phyloP scores from a whole-genome alignment of 1,140 invertebrate species.

The Zaprionus capensis region DNA sequence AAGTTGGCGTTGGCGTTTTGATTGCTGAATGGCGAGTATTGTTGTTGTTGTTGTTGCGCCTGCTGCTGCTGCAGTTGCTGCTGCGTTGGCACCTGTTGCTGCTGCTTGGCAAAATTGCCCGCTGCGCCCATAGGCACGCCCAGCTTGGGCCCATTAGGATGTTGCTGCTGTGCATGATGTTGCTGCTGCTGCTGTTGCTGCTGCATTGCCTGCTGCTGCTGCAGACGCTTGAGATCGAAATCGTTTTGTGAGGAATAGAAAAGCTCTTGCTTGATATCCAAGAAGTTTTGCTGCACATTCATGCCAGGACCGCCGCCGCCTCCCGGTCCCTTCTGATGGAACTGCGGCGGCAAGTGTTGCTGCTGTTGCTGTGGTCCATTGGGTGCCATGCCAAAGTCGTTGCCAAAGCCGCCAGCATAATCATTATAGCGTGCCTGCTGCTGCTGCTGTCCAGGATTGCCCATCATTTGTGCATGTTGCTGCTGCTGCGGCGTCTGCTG shows the following conservation, averaged over 20 bases:
- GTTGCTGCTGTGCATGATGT: slow-evolving; percentile 65
- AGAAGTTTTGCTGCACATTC: slow-evolving; percentile 75
- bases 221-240: slow-evolving; percentile 84
- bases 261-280: slow-evolving; percentile 84
- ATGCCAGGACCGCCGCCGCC: slow-evolving; percentile 47
- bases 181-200: slow-evolving; percentile 76
- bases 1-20: slow-evolving; percentile 78
- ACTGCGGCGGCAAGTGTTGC: slow-evolving; percentile 79
- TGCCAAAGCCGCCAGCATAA: slow-evolving; percentile 71
- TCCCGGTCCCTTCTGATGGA: slow-evolving; percentile 77
- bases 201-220: slow-evolving; percentile 80
- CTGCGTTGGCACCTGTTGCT: slow-evolving; percentile 86
- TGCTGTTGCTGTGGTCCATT: slow-evolving; percentile 64
- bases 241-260: slow-evolving; percentile 83
- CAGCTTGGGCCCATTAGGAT: slow-evolving; percentile 68
- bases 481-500: slow-evolving; percentile 58
- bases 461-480: slow-evolving; percentile 63
- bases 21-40: slow-evolving; percentile 88
- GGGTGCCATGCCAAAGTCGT: slow-evolving; percentile 68
- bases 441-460: slow-evolving; percentile 38
- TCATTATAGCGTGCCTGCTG: slow-evolving; percentile 76
- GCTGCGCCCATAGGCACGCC: slow-evolving; percentile 81
- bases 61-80: slow-evolving; percentile 85
- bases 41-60: slow-evolving; percentile 86
- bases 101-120: slow-evolving; percentile 82